Base-by-base conservation (phyloP, 2,888 invertebrate genomes). In the Coelinius sp. region DNA sequence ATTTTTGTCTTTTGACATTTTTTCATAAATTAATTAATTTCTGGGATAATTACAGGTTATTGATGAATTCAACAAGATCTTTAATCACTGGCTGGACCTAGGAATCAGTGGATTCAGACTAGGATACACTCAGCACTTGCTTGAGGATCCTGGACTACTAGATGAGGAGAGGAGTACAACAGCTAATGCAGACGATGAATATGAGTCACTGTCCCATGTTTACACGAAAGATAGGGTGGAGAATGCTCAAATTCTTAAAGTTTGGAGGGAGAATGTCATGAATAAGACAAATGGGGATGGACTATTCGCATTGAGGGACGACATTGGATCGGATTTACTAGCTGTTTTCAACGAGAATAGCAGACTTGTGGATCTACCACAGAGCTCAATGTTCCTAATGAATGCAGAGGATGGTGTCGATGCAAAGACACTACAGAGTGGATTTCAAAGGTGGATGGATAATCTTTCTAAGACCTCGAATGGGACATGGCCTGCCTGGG, bases 41-140 rank as follows among this genome's bases (percentile, higher is more conserved):
- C n/a, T n/a, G n/a, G n/a, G n/a, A n/a, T n/a, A n/a, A 35, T 35
- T 7, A 35, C 84, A 86, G 0, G 94, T 95, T 0, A 89, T 92
- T 2, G 83, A 89, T 0, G 91, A 92, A 83, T 92, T 96, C 77
- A 81, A 92, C 80, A 88, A 89, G 0, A 93, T 94, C 0, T 85
- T 97, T 0, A 87, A 88, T 44, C 91, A 91, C 77, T 95, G 97
- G 92, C 83, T 97, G 75, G 88, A 91, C 3, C 89, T 92, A 2
- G 97, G 97, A 0, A 93, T 95, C 0, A 92, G 91, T 76, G 98
- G 98, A 2, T 92, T 98, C 81, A 92, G 96, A 82, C 86, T 96
- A 22, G 89, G 89, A 53, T 91, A 93, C 68, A 92, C 91, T 0
- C 92, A 93, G 10, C 91, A 91, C 81, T 88, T 94, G 75, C 86